These are phyloP conservation scores for Sebastes hopkinsi DNA, from an alignment of 2,797 vertebrate genomes.

Conservation along the genomic window DNA sequence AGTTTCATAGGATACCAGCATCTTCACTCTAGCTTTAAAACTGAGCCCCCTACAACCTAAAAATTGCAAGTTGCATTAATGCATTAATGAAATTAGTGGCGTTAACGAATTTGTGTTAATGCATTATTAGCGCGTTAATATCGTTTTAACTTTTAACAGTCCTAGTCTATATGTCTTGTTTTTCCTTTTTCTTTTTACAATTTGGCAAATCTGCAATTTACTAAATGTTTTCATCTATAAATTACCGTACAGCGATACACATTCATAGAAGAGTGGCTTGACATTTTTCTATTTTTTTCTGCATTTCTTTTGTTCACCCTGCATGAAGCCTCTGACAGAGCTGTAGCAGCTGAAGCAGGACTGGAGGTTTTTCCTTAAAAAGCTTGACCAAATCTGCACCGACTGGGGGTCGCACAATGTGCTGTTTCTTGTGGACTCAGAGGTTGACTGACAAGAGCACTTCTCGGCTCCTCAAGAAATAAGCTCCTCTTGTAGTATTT, in stretches of 20 bases:
- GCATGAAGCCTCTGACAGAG: not conserved
- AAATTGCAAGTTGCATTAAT: too few species aligned
- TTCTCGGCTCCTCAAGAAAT: conserved; percentile 38
- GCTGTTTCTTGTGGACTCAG: conserved; percentile 7
- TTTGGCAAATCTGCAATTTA: not conserved
- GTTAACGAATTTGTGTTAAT: too few species aligned
- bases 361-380: not conserved
- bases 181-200: not conserved
- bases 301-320: not conserved
- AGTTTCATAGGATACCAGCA: too few species aligned
- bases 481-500: conserved; percentile 43
- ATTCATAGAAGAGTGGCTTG: not conserved
- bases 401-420: conserved; percentile 16
- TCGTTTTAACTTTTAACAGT: too few species aligned
- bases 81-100: too few species aligned
- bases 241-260: not conserved
- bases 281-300: not conserved
- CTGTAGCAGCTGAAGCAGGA: not conserved
- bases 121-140: too few species aligned
- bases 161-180: too few species aligned
- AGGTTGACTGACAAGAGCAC: conserved; percentile 45
- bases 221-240: not conserved
- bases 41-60: too few species aligned
- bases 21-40: too few species aligned
- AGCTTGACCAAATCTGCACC: conserved; percentile 5